Percentiles rank a stretch among this genome's conserved stretches.
Evolutionary conservation across 2,797 vertebrate genomes (phyloP).

Genomic region (Bovichtus diacanthus): DNA sequence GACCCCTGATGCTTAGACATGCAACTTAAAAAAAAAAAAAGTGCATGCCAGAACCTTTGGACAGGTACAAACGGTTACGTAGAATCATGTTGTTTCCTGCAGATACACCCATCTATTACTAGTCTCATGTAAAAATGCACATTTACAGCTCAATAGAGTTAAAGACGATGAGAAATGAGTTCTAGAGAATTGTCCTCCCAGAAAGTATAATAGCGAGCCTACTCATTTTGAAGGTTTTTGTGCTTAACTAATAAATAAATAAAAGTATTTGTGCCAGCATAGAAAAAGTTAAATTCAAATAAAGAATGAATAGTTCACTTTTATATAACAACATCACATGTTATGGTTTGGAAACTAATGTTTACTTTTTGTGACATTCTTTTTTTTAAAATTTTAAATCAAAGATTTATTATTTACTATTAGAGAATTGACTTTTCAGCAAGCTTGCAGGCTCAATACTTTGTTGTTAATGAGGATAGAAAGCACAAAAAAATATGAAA

Average conservation of each 20-base stretch:
- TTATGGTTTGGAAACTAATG: no score
- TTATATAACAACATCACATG: no score
- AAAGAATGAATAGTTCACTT: no score
- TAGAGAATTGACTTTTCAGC: not conserved
- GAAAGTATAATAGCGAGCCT: not conserved
- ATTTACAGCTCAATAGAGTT: not conserved
- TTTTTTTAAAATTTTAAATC: not conserved
- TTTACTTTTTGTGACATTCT: no score
- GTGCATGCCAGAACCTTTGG: conserved; percentile 50
- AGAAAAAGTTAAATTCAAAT: no score
- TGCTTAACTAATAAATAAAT: no score
- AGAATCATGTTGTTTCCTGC: not conserved
- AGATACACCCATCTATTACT: not conserved
- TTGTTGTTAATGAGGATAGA: not conserved
- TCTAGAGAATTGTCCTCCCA: not conserved
- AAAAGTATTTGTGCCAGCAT: not conserved
- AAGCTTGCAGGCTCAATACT: not conserved
- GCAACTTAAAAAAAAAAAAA: conserved; percentile 46
- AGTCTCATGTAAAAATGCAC: not conserved
- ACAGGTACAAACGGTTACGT: conserved; percentile 20
- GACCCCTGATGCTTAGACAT: conserved; percentile 51
- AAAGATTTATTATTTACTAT: not conserved
- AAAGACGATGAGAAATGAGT: not conserved
- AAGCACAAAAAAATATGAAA: not conserved
- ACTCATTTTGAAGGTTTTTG: not conserved